These are phyloP conservation scores for Tragelaphus buxtoni DNA, from an alignment of 2,113 vertebrate genomes.

Conservation along the genomic window DNA sequence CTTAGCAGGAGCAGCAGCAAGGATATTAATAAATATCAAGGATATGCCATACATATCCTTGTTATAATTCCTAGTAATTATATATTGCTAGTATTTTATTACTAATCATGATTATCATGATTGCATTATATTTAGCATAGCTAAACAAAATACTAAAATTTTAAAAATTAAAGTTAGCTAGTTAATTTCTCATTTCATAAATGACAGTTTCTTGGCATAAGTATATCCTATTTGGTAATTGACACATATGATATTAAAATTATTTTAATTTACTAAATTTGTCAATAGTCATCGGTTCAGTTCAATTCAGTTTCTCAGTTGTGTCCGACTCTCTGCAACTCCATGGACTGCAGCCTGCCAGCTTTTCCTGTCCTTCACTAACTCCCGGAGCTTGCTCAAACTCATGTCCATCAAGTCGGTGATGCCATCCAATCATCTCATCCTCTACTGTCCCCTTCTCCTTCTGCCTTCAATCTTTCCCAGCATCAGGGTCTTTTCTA, in stretches of 20 bases:
- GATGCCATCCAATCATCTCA: background rate
- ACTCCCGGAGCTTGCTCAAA: background rate
- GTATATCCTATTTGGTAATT: background rate
- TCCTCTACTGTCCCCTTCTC: background rate
- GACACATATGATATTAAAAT: background rate
- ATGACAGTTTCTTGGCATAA: background rate
- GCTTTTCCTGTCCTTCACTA: background rate
- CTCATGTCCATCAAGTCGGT: background rate
- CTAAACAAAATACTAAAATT: background rate
- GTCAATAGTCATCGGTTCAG: background rate
- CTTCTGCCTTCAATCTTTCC: background rate
- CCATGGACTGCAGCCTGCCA: background rate
- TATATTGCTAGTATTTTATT: background rate
- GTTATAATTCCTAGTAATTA: background rate
- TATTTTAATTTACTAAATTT: background rate
- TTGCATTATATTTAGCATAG: background rate
- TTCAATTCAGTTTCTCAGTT: background rate
- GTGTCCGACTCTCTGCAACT: background rate
- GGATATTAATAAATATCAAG: background rate
- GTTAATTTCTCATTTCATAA: background rate
- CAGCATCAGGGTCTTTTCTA: background rate
- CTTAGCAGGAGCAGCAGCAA: background rate
- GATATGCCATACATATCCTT: background rate
- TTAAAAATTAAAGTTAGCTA: background rate
- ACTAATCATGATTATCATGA: background rate